Conservation (phyloP, 2,888 invertebrate species). For the Orchesellides sinensis region DNA sequence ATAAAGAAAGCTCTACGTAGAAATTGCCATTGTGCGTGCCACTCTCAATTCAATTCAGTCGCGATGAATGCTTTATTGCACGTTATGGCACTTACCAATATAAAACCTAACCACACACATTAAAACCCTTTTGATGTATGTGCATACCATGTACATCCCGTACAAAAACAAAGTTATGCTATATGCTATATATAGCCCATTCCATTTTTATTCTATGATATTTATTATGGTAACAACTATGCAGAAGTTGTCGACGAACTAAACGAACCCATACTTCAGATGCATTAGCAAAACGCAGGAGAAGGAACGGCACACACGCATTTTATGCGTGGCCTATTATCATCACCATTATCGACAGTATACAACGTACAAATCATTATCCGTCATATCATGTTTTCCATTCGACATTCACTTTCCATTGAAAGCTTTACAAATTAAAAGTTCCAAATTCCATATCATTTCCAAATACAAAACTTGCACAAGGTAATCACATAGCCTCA, state of each 20-base stretch:
- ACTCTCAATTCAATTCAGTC: background rate
- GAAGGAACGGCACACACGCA: constrained; percentile 23
- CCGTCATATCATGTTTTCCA: background rate
- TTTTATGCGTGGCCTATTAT: constrained; percentile 20
- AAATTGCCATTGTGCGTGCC: background rate
- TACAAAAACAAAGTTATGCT: background rate
- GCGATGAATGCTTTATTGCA: background rate
- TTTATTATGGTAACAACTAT: constrained; percentile 12
- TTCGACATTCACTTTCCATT: background rate
- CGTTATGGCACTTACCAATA: too few species aligned
- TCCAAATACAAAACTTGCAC: background rate
- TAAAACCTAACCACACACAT: too few species aligned
- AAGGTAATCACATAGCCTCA: too few species aligned
- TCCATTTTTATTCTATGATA: too few species aligned
- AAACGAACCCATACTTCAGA: background rate
- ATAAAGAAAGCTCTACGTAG: background rate
- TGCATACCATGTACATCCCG: too few species aligned
- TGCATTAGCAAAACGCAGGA: background rate
- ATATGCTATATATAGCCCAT: too few species aligned
- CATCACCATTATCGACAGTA: too few species aligned
- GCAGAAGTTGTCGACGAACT: constrained; percentile 3
- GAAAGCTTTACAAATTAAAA: background rate
- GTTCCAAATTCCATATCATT: constrained; percentile 2
- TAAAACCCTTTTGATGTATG: too few species aligned
- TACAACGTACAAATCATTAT: background rate